Evolutionary conservation across 2,888 invertebrate genomes (phyloP).

Genomic region (Drosophila longiperda): DNA sequence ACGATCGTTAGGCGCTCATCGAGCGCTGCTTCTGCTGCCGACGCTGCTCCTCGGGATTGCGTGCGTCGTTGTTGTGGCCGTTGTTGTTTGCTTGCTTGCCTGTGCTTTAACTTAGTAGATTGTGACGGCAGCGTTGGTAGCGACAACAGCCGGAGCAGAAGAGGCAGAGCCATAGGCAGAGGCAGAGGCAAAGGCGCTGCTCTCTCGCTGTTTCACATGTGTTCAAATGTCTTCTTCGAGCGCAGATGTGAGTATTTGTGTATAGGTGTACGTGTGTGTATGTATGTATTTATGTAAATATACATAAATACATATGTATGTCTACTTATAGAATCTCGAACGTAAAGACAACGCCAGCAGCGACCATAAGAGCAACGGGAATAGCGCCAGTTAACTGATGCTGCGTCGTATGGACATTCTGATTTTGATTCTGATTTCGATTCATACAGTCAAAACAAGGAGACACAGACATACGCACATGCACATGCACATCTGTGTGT

Average conservation of each 20-base stretch:
- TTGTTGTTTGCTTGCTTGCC: slow-evolving; percentile 15
- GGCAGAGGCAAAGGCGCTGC: slow-evolving; percentile 23
- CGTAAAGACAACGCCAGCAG: slow-evolving; percentile 47
- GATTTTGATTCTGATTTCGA: slow-evolving; percentile 49
- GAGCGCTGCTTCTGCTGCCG: slow-evolving; percentile 37
- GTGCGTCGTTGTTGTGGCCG: slow-evolving; percentile 25
- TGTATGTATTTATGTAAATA: slow-evolving; percentile 56
- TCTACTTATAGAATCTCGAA: slow-evolving; percentile 74
- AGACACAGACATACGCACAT: slow-evolving; percentile 18
- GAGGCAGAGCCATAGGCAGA: slow-evolving; percentile 22
- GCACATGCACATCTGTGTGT: neutral
- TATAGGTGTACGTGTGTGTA: slow-evolving; percentile 19
- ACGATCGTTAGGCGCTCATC: slow-evolving; percentile 74
- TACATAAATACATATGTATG: slow-evolving; percentile 59
- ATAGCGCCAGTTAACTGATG: slow-evolving; percentile 65
- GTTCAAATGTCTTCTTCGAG: slow-evolving; percentile 49
- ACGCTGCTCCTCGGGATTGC: slow-evolving; percentile 44
- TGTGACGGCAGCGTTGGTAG: slow-evolving; percentile 52
- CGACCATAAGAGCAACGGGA: slow-evolving; percentile 40
- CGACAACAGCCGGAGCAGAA: slow-evolving; percentile 14
- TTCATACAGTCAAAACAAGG: slow-evolving; percentile 50
- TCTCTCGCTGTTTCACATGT: slow-evolving; percentile 65
- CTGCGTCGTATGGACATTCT: slow-evolving; percentile 45
- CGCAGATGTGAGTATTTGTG: slow-evolving; percentile 32
- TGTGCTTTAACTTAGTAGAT: slow-evolving; percentile 79